These are phyloP conservation scores for Cygnus atratus DNA, from an alignment of 2,113 vertebrate species.

Conservation along the genomic window DNA sequence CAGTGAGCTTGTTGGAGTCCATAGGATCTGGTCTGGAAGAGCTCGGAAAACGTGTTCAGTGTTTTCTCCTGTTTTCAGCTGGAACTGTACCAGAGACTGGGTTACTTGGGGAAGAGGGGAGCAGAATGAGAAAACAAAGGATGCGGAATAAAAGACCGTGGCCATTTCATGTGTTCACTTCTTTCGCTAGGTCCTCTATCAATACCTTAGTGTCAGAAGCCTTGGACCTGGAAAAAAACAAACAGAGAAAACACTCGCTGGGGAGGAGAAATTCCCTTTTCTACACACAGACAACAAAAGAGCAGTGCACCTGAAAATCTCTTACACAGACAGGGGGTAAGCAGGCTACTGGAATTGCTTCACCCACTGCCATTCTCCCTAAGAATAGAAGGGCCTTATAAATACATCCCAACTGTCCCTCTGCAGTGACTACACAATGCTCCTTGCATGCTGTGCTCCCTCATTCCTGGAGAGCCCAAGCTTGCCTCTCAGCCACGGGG, in stretches of 20 bases:
- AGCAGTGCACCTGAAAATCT: too few species aligned
- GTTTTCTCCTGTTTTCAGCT: slow-evolving; percentile 79
- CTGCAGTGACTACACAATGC: neutral
- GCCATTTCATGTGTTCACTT: slow-evolving; percentile 91
- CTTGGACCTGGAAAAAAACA: slow-evolving; percentile 82
- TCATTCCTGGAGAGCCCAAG: neutral
- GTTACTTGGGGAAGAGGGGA: slow-evolving; percentile 72
- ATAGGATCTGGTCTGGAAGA: slow-evolving; percentile 83
- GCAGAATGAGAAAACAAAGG: slow-evolving; percentile 74
- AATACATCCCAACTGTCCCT: neutral
- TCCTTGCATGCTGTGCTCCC: neutral
- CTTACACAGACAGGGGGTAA: neutral
- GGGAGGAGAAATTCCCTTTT: neutral
- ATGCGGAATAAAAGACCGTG: slow-evolving; percentile 52
- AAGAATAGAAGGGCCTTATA: neutral
- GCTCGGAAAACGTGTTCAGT: slow-evolving; percentile 75
- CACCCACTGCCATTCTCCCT: neutral
- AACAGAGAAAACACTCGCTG: neutral
- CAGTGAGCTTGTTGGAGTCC: slow-evolving; percentile 85
- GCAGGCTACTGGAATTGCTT: neutral
- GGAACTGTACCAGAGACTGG: slow-evolving; percentile 78
- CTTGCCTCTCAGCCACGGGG: neutral
- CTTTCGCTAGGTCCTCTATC: slow-evolving; percentile 97
- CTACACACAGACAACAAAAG: neutral
- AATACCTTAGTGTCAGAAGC: slow-evolving; percentile 94